These are phyloP conservation scores for Strix aluco DNA, from an alignment of 2,113 vertebrate species.

Conservation along the genomic window DNA sequence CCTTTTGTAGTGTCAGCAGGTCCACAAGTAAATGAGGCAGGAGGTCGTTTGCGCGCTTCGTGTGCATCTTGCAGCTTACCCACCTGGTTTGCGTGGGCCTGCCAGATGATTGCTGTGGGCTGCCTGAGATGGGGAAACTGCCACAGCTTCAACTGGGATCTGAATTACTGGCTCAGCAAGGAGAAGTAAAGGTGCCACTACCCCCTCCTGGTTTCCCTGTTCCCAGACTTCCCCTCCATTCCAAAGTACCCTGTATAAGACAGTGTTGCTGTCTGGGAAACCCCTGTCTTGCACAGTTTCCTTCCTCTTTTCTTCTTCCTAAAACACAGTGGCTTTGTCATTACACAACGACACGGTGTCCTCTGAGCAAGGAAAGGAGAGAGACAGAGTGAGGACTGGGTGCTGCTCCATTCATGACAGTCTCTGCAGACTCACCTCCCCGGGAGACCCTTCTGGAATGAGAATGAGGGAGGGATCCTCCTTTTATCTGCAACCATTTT, in stretches of 20 bases:
- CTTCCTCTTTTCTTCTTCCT: constrained; percentile 61
- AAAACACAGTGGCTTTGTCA: not conserved
- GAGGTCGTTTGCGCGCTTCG: rapidly evolving
- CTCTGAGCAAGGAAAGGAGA: not conserved
- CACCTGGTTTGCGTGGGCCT: rapidly evolving
- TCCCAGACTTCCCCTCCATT: constrained; percentile 47
- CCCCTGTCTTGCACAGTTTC: constrained; percentile 55
- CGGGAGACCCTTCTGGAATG: rapidly evolving
- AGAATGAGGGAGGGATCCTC: not conserved
- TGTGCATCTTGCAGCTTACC: not conserved
- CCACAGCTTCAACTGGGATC: not conserved
- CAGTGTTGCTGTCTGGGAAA: not conserved
- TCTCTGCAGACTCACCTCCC: not conserved
- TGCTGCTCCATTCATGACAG: not conserved
- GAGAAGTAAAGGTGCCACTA: constrained; percentile 9
- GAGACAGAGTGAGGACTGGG: rapidly evolving
- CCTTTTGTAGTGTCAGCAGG: not conserved
- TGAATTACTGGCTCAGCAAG: not conserved
- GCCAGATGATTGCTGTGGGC: rapidly evolving
- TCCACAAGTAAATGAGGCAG: not conserved
- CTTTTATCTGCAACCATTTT: not conserved
- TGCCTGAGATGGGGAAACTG: not conserved
- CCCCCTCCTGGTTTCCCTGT: not conserved
- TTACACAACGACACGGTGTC: not conserved
- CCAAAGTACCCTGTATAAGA: constrained; percentile 9